Conservation (phyloP, 2,888 invertebrate genomes). For the Dorcus parallelipipedus region DNA sequence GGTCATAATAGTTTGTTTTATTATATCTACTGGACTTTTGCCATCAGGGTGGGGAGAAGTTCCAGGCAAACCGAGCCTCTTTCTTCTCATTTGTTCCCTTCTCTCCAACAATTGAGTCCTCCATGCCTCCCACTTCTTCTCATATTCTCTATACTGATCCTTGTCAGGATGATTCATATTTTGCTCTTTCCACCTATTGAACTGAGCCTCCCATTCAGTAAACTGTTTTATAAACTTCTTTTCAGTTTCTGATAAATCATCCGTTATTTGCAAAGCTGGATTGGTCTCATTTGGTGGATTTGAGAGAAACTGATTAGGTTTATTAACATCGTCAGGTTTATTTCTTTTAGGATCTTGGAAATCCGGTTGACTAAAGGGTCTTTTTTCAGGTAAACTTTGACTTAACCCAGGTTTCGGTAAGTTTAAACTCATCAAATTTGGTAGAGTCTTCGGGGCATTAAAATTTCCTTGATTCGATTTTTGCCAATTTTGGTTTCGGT, state of each 20-base stretch:
- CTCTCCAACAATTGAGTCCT: constrained; percentile 74
- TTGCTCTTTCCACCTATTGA: constrained; percentile 86
- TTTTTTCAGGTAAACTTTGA: constrained; percentile 14
- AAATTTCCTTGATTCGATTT: constrained; percentile 30
- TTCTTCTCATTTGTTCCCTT: constrained; percentile 76
- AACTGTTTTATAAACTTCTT: constrained; percentile 86
- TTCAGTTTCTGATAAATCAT: constrained; percentile 63
- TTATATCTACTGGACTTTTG: background rate
- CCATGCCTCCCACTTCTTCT: constrained; percentile 84
- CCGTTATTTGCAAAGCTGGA: constrained; percentile 17
- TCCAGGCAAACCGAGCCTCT: constrained; percentile 47
- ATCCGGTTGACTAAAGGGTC: constrained; percentile 15
- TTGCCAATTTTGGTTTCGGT: constrained; percentile 26
- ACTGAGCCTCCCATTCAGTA: constrained; percentile 87
- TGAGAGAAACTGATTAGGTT: background rate
- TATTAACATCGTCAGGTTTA: constrained; percentile 13
- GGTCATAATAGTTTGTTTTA: background rate
- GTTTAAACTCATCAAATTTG: constrained; percentile 16
- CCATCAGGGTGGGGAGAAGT: constrained; percentile 17
- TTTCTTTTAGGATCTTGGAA: constrained; percentile 26
- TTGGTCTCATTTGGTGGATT: background rate
- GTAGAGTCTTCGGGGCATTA: constrained; percentile 33
- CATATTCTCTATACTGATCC: constrained; percentile 79
- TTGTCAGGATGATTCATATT: constrained; percentile 91
- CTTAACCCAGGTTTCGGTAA: constrained; percentile 15